Percentiles rank a stretch among this genome's conserved stretches.
phyloP scores from a whole-genome alignment of 2,797 vertebrate species.

The Eurystomus glaucurus region DNA sequence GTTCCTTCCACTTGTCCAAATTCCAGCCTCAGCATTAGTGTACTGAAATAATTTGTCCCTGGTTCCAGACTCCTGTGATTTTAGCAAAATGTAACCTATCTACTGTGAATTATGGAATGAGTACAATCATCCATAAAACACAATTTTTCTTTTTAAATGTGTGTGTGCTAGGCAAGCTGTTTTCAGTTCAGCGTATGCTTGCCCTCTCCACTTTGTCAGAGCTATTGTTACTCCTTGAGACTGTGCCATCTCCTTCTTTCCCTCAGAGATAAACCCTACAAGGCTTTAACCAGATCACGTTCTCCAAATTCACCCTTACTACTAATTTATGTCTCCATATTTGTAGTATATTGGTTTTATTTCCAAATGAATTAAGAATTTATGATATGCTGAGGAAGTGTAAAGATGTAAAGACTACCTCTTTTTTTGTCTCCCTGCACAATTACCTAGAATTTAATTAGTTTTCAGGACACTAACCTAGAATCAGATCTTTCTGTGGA shows the following conservation, averaged over 20 bases:
- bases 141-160: not conserved
- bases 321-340: not conserved
- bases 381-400: not conserved
- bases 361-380: not conserved
- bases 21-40: not conserved
- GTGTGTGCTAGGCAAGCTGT: not conserved
- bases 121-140: not conserved
- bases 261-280: not conserved
- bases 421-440: not conserved
- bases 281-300: not conserved
- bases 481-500: not conserved
- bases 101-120: not conserved
- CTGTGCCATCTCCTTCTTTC: not conserved
- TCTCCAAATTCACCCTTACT: not conserved
- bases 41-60: not conserved
- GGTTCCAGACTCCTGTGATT: not conserved
- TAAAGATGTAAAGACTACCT: not conserved
- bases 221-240: not conserved
- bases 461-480: not conserved
- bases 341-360: not conserved
- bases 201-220: not conserved
- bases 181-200: not conserved
- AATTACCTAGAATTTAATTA: not conserved
- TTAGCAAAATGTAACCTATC: not conserved
- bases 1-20: not conserved